Evolutionary conservation across 35 echinoderm and acorn worm species (phyloP), one percentile per base, ranked within the genome.

Genomic region (Strongylocentrotus purpuratus): DNA sequence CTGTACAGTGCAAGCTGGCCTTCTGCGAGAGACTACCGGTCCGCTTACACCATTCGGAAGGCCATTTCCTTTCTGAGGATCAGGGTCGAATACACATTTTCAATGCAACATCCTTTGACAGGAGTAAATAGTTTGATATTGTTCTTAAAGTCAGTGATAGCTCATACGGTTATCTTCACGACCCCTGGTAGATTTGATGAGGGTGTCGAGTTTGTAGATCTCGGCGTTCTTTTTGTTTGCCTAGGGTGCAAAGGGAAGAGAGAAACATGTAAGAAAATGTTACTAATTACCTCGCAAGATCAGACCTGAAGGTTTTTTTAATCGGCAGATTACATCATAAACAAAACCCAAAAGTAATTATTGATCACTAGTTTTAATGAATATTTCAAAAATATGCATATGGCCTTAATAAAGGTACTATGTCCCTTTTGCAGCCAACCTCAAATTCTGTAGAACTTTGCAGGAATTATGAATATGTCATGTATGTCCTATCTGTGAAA

Each of bases 161-260:
- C 28, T 98, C 97, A 98, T 94, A 98, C 97, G 47, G 97, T 98
- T 78, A 98, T 98, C 86, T 98, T 98, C 41, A 98, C 97, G 15
- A 98, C 89, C 47, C 97, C 97, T 95, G 95, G 97, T 31, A 96
- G 86, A 92, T 95, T 98, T 46, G 94, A 95, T 4, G 97, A 91
- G 20, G 89, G 52, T 32, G 97, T 65, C 58, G 94, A 15, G 45
- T 94, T 46, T 88, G 94, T 94, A 33, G 95, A 95, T 86, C 97
- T 94, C 92, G 96, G 96, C 10, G 93, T 88, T 94, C 97, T 94
- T 71, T 98, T 98, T 13, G 96, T 94, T 61, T 94, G 90, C 95
- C 96, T 96, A 45, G 61, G 71, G 86, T 48, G 70, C 31, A 88
- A 48, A 70, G 45, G 65, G 35, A 86, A 95, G 46, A 70, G 58